Base-by-base conservation (phyloP, 1,140 invertebrate genomes). In the Hypothenemus hampei region DNA sequence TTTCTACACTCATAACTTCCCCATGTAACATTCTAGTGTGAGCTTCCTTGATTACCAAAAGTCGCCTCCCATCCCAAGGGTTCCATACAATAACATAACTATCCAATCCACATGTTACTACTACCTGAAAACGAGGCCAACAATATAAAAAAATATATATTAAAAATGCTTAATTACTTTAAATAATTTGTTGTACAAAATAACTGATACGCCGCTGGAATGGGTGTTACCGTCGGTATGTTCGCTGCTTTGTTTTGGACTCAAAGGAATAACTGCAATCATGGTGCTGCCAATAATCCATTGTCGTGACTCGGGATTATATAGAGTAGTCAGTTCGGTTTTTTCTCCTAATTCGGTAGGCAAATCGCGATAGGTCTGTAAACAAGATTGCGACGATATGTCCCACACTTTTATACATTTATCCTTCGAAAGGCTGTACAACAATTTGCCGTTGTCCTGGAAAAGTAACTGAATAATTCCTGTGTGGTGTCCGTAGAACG, bases 61-160 rank as follows among this genome's bases (percentile, higher is more conserved):
- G 77, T 18, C 81, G 73, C 33, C 76, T 75, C 16, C 81, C 81
- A 16, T 73, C 78, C 70, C 78, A 77, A 1, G 82, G 81, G 71
- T 86, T 79, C 85, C 85, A 87, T 4, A 82, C 78, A 52, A 85
- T 85, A 47, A 87, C 85, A 60, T 78, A 81, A 51, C 83, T 85
- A 65, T 87, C 84, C 63, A 80, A 69, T 13, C 84, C 81, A 29
- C 79, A 82, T 1, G 83, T 83, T 29, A 86, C 76, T 33, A 86
- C 75, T 26, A 79, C 26, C 61, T 67, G 21, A 31, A 45, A n/a
- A n/a, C n/a, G n/a, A n/a, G n/a, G n/a, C n/a, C n/a, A n/a, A 86
- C 4, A 87, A 72, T 10, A 22, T 20, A 41, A 3, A 44, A 36
- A 11, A 36, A 19, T 49, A 15, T 23, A 36, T 49, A 21, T 13